Percentiles rank a stretch among this genome's conserved stretches.
Conservation (phyloP, 2,888 invertebrate species). For the Octonoba sinensis region DNA sequence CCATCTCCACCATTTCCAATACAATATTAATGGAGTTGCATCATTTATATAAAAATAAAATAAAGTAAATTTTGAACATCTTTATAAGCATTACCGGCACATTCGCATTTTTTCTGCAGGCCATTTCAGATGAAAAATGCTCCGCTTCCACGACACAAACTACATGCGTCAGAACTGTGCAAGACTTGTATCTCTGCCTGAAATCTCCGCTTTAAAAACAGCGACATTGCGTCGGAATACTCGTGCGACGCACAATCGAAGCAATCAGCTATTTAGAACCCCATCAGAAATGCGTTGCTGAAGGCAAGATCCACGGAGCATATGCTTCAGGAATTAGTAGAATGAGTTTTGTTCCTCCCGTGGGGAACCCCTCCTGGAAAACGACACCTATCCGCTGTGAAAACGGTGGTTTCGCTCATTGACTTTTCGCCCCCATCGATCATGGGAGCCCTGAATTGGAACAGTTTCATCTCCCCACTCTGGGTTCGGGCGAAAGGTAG, state of each 20-base stretch:
- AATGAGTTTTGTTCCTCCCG: slow-evolving; percentile 7
- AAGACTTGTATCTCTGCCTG: too few relatives aligned
- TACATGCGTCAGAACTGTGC: too few relatives aligned
- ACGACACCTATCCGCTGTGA: slow-evolving; percentile 61
- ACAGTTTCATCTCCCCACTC: slow-evolving; percentile 17
- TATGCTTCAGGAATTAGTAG: slow-evolving; percentile 52
- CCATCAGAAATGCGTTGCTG: too few relatives aligned
- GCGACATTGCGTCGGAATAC: too few relatives aligned
- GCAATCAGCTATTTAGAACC: too few relatives aligned
- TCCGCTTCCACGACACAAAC: too few relatives aligned
- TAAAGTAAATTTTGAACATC: not conserved
- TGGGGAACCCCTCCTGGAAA: slow-evolving; percentile 13
- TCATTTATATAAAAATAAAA: too few relatives aligned
- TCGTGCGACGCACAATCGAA: too few relatives aligned
- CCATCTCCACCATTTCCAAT: too few relatives aligned
- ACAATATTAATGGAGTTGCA: too few relatives aligned
- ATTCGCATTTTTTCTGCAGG: not conserved
- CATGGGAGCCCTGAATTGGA: slow-evolving; percentile 21
- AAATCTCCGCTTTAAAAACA: too few relatives aligned
- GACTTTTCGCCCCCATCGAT: slow-evolving; percentile 39
- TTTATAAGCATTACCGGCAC: not conserved
- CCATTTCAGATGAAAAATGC: slow-evolving; percentile 1
- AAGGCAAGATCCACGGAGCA: slow-evolving; percentile 12
- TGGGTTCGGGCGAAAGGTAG: too few relatives aligned
- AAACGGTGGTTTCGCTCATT: slow-evolving; percentile 61